Evolutionary conservation across 2,888 invertebrate genomes (phyloP).

Genomic region (Cylindroiulus punctatus): DNA sequence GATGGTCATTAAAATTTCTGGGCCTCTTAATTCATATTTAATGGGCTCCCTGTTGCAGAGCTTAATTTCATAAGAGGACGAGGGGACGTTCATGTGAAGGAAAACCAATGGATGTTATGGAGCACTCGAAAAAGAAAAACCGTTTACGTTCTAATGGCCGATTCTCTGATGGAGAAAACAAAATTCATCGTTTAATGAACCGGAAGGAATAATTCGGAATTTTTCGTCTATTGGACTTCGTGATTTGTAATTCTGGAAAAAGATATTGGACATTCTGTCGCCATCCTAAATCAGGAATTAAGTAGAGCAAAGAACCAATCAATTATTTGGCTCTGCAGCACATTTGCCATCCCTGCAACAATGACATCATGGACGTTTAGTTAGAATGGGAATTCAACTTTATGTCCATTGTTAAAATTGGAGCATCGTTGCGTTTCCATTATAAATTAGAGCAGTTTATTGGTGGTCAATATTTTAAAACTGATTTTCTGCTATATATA

Average conservation of each 20-base stretch:
- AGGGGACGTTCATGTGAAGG: neutral
- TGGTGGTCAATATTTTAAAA: no score
- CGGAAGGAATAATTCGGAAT: slow-evolving; percentile 15
- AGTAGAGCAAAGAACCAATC: slow-evolving; percentile 7
- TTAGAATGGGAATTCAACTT: neutral
- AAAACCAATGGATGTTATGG: neutral
- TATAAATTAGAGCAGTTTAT: no score
- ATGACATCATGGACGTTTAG: neutral
- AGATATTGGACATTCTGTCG: neutral
- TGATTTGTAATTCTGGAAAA: slow-evolving; percentile 35
- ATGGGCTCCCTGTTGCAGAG: slow-evolving; percentile 12
- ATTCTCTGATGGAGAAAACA: neutral
- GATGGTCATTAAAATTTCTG: slow-evolving; percentile 22
- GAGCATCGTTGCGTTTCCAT: no score
- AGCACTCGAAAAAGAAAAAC: neutral
- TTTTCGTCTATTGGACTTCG: neutral
- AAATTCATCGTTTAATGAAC: slow-evolving; percentile 30
- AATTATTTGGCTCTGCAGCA: neutral
- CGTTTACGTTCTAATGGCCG: neutral
- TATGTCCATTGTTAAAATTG: no score
- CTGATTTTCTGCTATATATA: no score
- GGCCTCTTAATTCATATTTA: slow-evolving; percentile 30
- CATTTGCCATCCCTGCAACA: neutral
- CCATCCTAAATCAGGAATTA: slow-evolving; percentile 10
- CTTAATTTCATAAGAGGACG: neutral